A percentile compares a stretch with the other conserved stretches of the same genome.
These are phyloP conservation scores for Fragum fragum DNA, from an alignment of 2,888 invertebrate species.

Conservation along the genomic window DNA sequence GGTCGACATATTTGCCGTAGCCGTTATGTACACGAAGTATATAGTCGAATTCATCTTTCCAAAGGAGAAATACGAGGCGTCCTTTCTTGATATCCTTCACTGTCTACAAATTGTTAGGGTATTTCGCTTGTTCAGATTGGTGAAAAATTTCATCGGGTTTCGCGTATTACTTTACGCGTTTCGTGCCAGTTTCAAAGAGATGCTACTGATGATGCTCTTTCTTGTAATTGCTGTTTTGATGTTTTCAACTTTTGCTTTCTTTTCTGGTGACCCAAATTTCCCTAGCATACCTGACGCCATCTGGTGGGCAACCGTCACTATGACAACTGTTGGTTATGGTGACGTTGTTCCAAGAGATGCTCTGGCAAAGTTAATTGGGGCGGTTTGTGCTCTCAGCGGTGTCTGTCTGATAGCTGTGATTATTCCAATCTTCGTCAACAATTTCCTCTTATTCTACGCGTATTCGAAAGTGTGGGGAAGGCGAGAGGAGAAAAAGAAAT, in stretches of 20 bases:
- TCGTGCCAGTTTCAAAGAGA: slow-evolving; percentile 76
- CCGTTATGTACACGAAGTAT: slow-evolving; percentile 73
- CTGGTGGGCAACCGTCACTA: slow-evolving; percentile 83
- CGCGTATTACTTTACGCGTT: slow-evolving; percentile 79
- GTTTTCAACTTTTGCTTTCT: slow-evolving; percentile 78
- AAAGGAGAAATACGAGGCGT: slow-evolving; percentile 69
- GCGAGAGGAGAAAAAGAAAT: slow-evolving; percentile 26
- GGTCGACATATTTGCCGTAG: slow-evolving; percentile 73
- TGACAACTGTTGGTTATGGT: slow-evolving; percentile 84
- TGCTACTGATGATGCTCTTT: slow-evolving; percentile 77
- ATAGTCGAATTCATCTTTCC: slow-evolving; percentile 64
- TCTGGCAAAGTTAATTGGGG: slow-evolving; percentile 74
- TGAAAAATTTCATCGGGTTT: slow-evolving; percentile 77
- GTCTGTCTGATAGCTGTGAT: slow-evolving; percentile 80
- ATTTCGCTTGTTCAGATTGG: slow-evolving; percentile 76
- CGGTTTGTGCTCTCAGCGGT: slow-evolving; percentile 75
- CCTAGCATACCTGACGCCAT: slow-evolving; percentile 78
- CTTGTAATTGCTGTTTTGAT: slow-evolving; percentile 77
- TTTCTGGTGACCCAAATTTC: slow-evolving; percentile 74
- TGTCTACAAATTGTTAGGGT: slow-evolving; percentile 77
- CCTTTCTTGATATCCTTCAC: slow-evolving; percentile 73
- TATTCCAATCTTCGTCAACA: slow-evolving; percentile 83
- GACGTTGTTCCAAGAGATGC: slow-evolving; percentile 75
- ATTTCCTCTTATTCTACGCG: slow-evolving; percentile 78
- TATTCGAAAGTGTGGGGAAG: slow-evolving; percentile 72